A percentile compares a stretch with the other conserved stretches of the same genome.
Conservation (phyloP, 2,797 vertebrate species). For the Pseudochaenichthys georgianus region DNA sequence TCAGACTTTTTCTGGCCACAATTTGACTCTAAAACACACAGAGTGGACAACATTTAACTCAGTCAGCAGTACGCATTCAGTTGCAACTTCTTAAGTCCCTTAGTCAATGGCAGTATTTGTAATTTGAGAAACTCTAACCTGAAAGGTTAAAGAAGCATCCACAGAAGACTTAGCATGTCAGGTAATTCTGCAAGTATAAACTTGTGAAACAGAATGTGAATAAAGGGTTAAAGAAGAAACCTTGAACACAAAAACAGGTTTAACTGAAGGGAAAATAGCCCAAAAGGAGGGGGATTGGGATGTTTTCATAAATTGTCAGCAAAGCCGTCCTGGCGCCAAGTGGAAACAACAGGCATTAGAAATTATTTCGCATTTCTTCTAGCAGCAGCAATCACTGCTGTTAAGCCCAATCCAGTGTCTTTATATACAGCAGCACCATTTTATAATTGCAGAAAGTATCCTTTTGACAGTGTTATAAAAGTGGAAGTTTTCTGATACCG, state of each 20-base stretch:
- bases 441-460: background rate
- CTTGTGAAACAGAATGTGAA: background rate
- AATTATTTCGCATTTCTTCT: constrained; percentile 1
- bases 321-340: constrained; percentile 13
- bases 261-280: background rate
- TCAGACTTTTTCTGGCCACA: constrained; percentile 38
- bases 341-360: constrained; percentile 7
- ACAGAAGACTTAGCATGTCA: background rate
- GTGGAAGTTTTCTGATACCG: background rate
- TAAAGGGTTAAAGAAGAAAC: background rate
- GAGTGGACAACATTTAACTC: constrained; percentile 57
- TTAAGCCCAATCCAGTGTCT: background rate
- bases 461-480: constrained; percentile 1
- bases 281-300: background rate
- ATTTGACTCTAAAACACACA: constrained; percentile 51
- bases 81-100: constrained; percentile 27
- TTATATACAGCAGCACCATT: background rate
- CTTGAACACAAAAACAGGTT: constrained; percentile 14
- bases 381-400: background rate
- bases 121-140: constrained; percentile 17
- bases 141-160: constrained; percentile 23
- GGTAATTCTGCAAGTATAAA: background rate
- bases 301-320: constrained; percentile 16
- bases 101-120: constrained; percentile 27
- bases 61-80: constrained; percentile 23